Percentiles rank a stretch among this genome's conserved stretches.
Evolutionary conservation across 2,797 vertebrate species (phyloP).

Genomic region (Acridotheres tristis): DNA sequence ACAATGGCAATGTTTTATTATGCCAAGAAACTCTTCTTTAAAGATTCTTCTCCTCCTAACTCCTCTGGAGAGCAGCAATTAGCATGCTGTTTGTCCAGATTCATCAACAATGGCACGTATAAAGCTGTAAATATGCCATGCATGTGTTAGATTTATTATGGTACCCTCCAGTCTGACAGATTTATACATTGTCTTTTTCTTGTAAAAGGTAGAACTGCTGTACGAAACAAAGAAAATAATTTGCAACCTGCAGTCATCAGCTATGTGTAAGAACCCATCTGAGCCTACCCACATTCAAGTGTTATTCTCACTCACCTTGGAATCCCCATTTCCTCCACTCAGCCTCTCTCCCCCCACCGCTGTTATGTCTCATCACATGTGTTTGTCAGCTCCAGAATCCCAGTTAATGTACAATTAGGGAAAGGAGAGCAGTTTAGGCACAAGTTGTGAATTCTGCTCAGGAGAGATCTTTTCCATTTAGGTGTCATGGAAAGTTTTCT

Average conservation of each 20-base stretch:
- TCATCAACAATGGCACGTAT: background rate
- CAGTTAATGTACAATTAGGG: rapidly evolving
- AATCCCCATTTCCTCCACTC: background rate
- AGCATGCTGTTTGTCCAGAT: conserved; percentile 38
- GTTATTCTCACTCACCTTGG: background rate
- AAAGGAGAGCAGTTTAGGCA: background rate
- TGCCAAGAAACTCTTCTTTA: background rate
- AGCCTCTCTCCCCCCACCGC: background rate
- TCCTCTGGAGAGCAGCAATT: conserved; percentile 42
- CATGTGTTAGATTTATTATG: background rate
- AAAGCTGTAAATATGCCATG: background rate
- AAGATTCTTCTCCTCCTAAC: conserved; percentile 10
- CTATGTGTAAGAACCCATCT: background rate
- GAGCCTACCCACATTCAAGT: background rate
- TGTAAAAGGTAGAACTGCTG: background rate
- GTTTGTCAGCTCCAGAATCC: background rate
- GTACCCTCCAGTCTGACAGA: background rate
- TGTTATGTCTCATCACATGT: background rate
- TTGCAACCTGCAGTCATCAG: background rate
- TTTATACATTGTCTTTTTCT: background rate
- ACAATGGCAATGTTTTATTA: background rate
- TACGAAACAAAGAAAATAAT: background rate
- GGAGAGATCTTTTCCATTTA: background rate
- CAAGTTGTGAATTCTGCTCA: background rate
- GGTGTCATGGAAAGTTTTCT: background rate